These are phyloP conservation scores for Brachionus plicatilis DNA, from an alignment of 1,140 invertebrate genomes.

Conservation along the genomic window DNA sequence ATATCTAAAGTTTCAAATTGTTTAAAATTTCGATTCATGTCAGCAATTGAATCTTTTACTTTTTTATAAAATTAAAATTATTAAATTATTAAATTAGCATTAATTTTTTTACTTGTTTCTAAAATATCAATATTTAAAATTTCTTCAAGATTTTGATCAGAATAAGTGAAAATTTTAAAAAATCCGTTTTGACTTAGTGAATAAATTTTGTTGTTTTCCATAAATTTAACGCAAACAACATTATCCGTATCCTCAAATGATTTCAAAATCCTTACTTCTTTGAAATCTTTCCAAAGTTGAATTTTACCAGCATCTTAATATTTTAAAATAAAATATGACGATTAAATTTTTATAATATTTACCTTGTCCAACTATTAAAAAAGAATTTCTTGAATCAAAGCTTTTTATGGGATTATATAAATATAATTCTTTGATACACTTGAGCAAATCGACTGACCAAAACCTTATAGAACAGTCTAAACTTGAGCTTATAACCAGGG, in stretches of 20 bases:
- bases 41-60: background rate
- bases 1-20: constrained; percentile 10
- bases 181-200: background rate
- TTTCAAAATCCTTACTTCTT: background rate
- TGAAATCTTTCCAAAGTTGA: background rate
- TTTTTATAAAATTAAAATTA: background rate
- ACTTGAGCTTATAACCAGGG: constrained; percentile 6
- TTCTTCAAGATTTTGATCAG: background rate
- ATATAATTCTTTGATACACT: constrained; percentile 29
- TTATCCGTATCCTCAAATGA: background rate
- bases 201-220: background rate
- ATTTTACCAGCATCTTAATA: constrained; percentile 25
- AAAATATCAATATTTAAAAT: background rate
- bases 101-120: background rate
- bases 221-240: constrained; percentile 1
- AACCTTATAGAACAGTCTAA: constrained; percentile 21
- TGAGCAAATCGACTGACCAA: background rate
- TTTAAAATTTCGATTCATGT: background rate
- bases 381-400: background rate
- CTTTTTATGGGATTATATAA: constrained; percentile 20
- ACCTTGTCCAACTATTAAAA: background rate
- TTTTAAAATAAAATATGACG: background rate
- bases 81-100: background rate
- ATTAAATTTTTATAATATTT: background rate
- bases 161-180: background rate